Evolutionary conservation across 1,140 invertebrate species (phyloP), one percentile per base, ranked within the genome.

Genomic region (Cydia pomonella): DNA sequence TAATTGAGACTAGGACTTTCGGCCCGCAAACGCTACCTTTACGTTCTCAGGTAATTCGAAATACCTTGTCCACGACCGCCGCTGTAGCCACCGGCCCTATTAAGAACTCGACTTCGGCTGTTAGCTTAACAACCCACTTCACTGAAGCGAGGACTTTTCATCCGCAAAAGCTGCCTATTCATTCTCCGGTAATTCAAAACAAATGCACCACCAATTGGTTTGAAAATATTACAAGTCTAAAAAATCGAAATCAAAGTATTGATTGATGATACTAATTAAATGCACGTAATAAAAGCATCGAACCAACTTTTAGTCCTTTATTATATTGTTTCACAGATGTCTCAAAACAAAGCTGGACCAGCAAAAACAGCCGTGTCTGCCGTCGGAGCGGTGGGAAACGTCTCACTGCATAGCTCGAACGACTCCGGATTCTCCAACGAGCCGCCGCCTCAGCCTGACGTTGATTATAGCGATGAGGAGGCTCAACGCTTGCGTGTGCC

Each of bases 381-480:
- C 25, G 91, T 93, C 41, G 94, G 93, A 75, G 94, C 94, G 29
- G 95, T 95, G 38, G 95, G 95, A 69, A 96, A 96, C 84, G 96
- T 96, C 10, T 97, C 96, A 23, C 94, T 97, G 73, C 97, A 98
- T 88, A 97, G 97, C 87, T 98, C 97, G 85, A 98, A 98, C 91
- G 97, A 98, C 92, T 97, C 97, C 82, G 97, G 97, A 27, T 98
- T 98, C 86, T 97, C 97, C 83, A 98, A 98, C 84, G 97, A 97
- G 84, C 96, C 97, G 10, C 97, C 97, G 3, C 96, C 96, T 23
- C 97, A 97, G 83, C 97, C 97, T 0, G 97, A 98, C 91, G 95
- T 97, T 77, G 97, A 98, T 90, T 98, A 98, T 88, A 97, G 97
- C 53, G 97, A 98, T 85, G 97, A 98, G 91, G 97, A 98, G 82